Conservation (phyloP, 37 sponge, comb jelly and placozoan species). For the Diacarnus erythraeanus region DNA sequence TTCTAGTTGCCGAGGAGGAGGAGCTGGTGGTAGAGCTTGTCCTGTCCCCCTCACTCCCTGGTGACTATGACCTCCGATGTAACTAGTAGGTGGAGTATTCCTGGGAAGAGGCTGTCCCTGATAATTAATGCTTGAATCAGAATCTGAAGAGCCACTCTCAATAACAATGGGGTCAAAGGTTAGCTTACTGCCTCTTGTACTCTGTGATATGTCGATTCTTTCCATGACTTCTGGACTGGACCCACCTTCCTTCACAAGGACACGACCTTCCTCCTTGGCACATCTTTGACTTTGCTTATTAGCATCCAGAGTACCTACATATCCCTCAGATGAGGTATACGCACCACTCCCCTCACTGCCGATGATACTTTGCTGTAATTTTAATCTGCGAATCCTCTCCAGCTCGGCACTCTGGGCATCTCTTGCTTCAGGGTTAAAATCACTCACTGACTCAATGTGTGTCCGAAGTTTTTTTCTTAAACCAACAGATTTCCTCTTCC, state of each 20-base stretch:
- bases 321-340: not conserved
- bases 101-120: not conserved
- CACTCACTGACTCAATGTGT: slow-evolving; percentile 43
- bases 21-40: not conserved
- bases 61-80: not conserved
- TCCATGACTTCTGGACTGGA: slow-evolving; percentile 18
- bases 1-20: not conserved
- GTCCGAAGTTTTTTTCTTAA: slow-evolving; percentile 35
- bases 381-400: slow-evolving; percentile 63
- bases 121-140: not conserved
- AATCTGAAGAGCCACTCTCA: slow-evolving; percentile 26
- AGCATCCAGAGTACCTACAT: not conserved
- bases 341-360: not conserved
- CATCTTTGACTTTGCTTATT: not conserved
- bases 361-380: slow-evolving; percentile 20
- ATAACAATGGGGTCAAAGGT: slow-evolving; percentile 27
- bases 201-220: not conserved
- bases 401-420: slow-evolving; percentile 73
- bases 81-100: not conserved
- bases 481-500: slow-evolving; percentile 17
- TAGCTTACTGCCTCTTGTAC: not conserved
- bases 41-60: not conserved
- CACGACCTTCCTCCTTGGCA: not conserved
- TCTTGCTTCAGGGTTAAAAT: slow-evolving; percentile 71
- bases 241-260: not conserved